Conservation (phyloP, 2,888 invertebrate genomes). For the Piscicola geometra region DNA sequence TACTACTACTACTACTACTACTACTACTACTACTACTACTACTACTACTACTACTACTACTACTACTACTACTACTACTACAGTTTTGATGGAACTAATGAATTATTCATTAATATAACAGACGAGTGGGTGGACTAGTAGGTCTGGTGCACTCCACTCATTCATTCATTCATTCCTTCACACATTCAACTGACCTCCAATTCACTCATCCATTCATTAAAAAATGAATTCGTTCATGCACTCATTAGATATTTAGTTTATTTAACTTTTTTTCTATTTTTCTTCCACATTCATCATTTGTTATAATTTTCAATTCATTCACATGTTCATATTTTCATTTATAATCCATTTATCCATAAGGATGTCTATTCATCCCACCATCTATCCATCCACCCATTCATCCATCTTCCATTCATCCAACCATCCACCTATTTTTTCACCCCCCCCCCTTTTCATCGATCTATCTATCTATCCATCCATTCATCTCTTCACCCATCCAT, state of each 20-base stretch:
- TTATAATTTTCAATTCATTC: background rate
- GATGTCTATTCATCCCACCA: background rate
- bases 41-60: conserved; percentile 13
- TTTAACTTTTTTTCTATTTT: background rate
- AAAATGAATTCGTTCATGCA: background rate
- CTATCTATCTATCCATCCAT: background rate
- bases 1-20: conserved; percentile 2
- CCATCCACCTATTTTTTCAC: no score
- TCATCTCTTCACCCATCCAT: background rate
- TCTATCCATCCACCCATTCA: background rate
- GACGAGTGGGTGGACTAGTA: no score
- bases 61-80: conserved; percentile 17
- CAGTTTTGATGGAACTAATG: no score
- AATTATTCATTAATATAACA: no score
- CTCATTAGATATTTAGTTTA: background rate
- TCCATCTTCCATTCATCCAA: background rate
- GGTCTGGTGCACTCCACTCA: background rate
- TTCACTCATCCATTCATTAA: background rate
- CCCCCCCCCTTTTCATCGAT: no score
- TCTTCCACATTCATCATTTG: no score
- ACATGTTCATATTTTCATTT: background rate
- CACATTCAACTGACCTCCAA: background rate
- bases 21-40: conserved; percentile 13
- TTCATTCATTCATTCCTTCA: background rate
- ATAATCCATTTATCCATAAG: background rate